These are phyloP conservation scores for Ligdia adustata DNA, from an alignment of 2,888 invertebrate genomes.

Conservation along the genomic window DNA sequence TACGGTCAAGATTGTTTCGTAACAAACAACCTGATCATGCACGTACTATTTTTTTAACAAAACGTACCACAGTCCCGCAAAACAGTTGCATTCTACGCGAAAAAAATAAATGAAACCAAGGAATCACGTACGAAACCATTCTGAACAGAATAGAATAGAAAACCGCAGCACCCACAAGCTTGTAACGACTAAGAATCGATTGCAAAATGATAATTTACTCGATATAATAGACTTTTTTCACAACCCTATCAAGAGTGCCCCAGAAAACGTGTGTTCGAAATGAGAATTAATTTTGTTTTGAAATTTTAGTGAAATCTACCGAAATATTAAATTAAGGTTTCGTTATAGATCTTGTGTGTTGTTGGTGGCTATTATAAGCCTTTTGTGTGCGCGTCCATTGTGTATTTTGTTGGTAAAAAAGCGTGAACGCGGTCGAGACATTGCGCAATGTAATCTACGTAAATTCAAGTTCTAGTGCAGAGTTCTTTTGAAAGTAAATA, in stretches of 20 bases:
- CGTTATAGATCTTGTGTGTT: constrained; percentile 53
- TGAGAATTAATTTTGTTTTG: constrained; percentile 70
- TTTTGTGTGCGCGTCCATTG: constrained; percentile 60
- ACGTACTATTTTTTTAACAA: constrained; percentile 63
- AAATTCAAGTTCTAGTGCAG: constrained; percentile 61
- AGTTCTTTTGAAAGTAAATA: constrained; percentile 52
- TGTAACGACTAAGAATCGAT: constrained; percentile 72
- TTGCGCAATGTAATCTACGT: constrained; percentile 67
- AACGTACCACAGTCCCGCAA: constrained; percentile 71
- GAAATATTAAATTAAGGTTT: constrained; percentile 75
- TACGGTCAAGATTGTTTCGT: constrained; percentile 31
- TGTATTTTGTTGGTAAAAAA: constrained; percentile 57
- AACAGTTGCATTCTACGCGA: constrained; percentile 48
- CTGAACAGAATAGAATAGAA: constrained; percentile 66
- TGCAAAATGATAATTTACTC: constrained; percentile 78
- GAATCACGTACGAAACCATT: constrained; percentile 73
- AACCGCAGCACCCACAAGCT: constrained; percentile 77
- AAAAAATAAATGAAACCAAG: constrained; percentile 61
- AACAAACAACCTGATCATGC: constrained; percentile 46
- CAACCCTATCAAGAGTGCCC: constrained; percentile 61
- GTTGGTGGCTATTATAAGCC: constrained; percentile 42
- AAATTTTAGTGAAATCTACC: constrained; percentile 74
- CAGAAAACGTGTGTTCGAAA: constrained; percentile 59
- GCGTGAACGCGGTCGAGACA: constrained; percentile 62
- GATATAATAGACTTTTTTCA: constrained; percentile 68